Percentiles rank a stretch among this genome's conserved stretches.
Evolutionary conservation across 1,140 invertebrate genomes (phyloP).

Genomic region (Brachionus rubens): DNA sequence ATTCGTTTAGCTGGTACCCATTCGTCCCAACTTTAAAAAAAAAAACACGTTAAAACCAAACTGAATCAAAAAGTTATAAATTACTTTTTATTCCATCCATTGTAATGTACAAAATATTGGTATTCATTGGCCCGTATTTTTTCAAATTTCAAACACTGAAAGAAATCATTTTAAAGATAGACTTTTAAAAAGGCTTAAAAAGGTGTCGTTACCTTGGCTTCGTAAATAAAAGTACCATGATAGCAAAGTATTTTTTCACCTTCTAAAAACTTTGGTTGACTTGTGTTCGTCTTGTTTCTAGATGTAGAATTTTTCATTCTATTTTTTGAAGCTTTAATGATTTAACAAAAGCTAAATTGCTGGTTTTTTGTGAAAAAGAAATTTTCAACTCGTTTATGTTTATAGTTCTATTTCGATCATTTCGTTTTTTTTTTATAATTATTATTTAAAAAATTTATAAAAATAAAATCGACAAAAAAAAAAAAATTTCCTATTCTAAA

Average conservation of each 20-base stretch:
- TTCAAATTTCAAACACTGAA: conserved; percentile 69
- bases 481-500: no score
- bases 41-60: background rate
- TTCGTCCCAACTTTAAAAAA: conserved; percentile 82
- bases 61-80: conserved; percentile 47
- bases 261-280: conserved; percentile 58
- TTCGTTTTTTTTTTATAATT: no score
- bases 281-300: background rate
- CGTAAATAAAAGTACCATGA: conserved; percentile 87
- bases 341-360: no score
- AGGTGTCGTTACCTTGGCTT: conserved; percentile 70
- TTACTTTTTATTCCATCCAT: conserved; percentile 96
- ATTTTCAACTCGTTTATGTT: no score
- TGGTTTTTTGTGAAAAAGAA: no score
- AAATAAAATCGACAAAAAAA: no score
- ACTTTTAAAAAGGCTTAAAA: background rate
- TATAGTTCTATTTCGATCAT: no score
- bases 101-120: conserved; percentile 93
- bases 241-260: conserved; percentile 93
- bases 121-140: conserved; percentile 74
- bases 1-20: conserved; percentile 91
- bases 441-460: no score
- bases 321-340: background rate
- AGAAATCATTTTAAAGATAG: background rate
- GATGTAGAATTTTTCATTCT: conserved; percentile 20